These are phyloP conservation scores for Melanotaenia nigrans DNA, from an alignment of 2,797 vertebrate genomes.

Conservation along the genomic window DNA sequence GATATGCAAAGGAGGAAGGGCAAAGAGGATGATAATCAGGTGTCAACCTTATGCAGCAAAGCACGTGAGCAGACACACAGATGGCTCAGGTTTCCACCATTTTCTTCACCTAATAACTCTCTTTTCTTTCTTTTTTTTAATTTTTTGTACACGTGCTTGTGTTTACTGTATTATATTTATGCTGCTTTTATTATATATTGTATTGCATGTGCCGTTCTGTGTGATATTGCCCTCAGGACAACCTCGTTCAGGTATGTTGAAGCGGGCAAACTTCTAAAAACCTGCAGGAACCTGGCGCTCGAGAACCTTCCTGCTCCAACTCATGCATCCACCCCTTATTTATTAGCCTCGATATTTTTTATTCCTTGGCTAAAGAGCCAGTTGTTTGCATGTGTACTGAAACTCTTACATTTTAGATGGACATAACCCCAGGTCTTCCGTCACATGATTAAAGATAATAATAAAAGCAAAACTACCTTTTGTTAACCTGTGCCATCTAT, in stretches of 20 bases:
- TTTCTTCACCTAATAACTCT: neutral
- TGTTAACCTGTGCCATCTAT: no score
- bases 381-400: no score
- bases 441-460: no score
- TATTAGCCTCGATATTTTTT: no score
- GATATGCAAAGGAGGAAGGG: constrained; percentile 11
- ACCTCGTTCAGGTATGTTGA: neutral
- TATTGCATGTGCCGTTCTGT: constrained; percentile 3
- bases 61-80: neutral
- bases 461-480: no score
- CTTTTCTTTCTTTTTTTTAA: neutral
- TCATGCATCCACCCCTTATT: no score
- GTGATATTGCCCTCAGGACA: neutral
- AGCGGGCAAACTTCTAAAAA: no score
- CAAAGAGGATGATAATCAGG: constrained; percentile 36
- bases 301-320: no score
- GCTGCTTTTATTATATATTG: constrained; percentile 10
- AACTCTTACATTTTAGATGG: no score
- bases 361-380: no score
- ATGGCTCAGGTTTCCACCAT: neutral
- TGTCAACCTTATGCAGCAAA: constrained; percentile 18
- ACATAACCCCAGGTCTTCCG: no score
- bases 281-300: no score
- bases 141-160: neutral
- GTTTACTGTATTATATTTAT: neutral